phyloP scores from a whole-genome alignment of 2,888 invertebrate genomes.

The Agrenia bidenticulata region DNA sequence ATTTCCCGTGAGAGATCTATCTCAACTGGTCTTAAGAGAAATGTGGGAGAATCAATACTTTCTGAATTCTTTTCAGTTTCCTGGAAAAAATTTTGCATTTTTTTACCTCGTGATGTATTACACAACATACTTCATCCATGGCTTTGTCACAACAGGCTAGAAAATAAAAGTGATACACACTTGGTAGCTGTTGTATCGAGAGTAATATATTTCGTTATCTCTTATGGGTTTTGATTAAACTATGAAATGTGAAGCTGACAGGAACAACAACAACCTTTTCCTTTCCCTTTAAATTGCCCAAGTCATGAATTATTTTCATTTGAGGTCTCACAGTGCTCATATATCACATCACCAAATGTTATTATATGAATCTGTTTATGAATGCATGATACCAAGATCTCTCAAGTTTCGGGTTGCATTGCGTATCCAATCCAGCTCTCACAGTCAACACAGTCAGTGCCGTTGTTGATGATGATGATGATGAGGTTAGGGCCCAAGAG shows the following conservation, averaged over 20 bases:
- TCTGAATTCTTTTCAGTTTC: slow-evolving; percentile 19
- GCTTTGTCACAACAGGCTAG: slow-evolving; percentile 1
- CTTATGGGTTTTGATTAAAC: too few species aligned
- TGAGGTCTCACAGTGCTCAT: slow-evolving; percentile 7
- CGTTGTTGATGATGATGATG: slow-evolving; percentile 17
- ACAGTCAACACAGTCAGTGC: slow-evolving; percentile 2
- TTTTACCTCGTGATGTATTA: slow-evolving; percentile 15
- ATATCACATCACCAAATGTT: not conserved
- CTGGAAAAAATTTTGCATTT: not conserved
- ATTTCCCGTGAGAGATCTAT: slow-evolving; percentile 27
- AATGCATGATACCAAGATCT: too few species aligned
- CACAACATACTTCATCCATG: slow-evolving; percentile 10
- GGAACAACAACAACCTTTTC: too few species aligned
- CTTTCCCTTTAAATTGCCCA: not conserved
- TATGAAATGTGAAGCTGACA: too few species aligned
- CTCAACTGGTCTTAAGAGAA: not conserved
- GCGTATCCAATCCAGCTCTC: not conserved
- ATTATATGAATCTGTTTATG: too few species aligned
- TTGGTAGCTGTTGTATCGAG: too few species aligned
- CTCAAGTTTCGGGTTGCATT: too few species aligned
- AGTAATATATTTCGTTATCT: too few species aligned
- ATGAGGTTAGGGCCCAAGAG: slow-evolving; percentile 17
- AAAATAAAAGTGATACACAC: too few species aligned
- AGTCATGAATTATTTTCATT: slow-evolving; percentile 8
- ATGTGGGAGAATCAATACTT: slow-evolving; percentile 19